phyloP scores from a whole-genome alignment of 2,113 vertebrate genomes.

The Mustela nigripes region DNA sequence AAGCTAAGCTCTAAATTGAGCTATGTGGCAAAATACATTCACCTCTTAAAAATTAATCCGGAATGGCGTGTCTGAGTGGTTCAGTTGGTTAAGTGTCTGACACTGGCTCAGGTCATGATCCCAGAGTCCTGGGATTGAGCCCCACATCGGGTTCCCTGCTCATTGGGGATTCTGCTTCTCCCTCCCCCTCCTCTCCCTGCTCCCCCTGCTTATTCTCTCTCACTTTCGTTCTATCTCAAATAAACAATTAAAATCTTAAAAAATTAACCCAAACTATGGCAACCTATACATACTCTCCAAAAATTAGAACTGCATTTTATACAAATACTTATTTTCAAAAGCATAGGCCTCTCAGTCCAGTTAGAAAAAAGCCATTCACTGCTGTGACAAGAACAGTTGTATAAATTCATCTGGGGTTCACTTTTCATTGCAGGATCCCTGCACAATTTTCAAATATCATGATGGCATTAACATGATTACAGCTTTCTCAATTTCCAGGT shows the following conservation, averaged over 20 bases:
- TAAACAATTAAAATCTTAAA: neutral
- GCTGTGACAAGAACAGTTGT: neutral
- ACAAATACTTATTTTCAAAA: slow-evolving; percentile 40
- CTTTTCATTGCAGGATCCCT: slow-evolving; percentile 4
- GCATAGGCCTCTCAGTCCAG: neutral
- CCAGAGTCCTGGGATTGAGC: too few species aligned
- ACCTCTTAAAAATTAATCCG: neutral
- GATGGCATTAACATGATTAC: slow-evolving; percentile 11
- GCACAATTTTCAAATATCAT: slow-evolving; percentile 34
- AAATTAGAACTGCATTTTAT: slow-evolving; percentile 25
- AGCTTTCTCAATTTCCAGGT: slow-evolving; percentile 50
- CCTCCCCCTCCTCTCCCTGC: too few species aligned
- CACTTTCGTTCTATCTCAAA: too few species aligned
- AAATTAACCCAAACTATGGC: neutral
- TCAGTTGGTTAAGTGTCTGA: too few species aligned
- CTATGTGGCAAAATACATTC: neutral
- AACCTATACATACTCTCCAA: neutral
- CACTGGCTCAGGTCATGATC: too few species aligned
- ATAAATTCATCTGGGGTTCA: slow-evolving; percentile 59
- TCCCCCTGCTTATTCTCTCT: too few species aligned
- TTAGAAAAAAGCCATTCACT: slow-evolving; percentile 47
- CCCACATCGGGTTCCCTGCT: too few species aligned
- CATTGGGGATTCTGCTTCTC: too few species aligned
- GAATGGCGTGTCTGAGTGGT: neutral
- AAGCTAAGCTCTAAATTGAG: neutral